Conservation (phyloP, 1,140 invertebrate genomes). For the Drosophila serrata region DNA sequence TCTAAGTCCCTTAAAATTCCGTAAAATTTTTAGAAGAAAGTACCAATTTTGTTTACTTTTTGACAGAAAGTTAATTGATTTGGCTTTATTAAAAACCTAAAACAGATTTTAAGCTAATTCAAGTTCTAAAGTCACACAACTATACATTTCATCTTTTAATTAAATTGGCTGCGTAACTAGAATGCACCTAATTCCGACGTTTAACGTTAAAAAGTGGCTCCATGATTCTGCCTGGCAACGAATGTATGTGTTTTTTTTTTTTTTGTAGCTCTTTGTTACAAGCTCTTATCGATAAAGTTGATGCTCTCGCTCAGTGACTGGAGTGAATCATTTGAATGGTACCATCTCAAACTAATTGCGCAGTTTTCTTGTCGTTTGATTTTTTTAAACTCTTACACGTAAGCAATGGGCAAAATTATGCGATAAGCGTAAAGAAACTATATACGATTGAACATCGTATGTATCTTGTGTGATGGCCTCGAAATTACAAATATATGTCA, state of each 20-base stretch:
- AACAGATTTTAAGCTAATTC: not conserved
- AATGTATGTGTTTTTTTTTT: not conserved
- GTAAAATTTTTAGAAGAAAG: too few relatives aligned
- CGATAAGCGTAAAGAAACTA: not conserved
- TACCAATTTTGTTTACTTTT: too few relatives aligned
- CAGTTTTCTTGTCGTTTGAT: not conserved
- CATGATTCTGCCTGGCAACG: not conserved
- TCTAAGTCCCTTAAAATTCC: not conserved
- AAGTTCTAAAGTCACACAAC: not conserved
- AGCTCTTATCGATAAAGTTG: conserved; percentile 15
- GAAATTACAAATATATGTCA: not conserved
- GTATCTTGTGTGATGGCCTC: conserved; percentile 6
- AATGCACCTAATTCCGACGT: not conserved
- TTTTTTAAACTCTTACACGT: not conserved
- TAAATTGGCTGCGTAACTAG: not conserved
- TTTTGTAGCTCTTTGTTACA: conserved; percentile 16
- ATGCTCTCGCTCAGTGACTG: not conserved
- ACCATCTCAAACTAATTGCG: conserved; percentile 4
- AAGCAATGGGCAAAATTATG: conserved; percentile 2
- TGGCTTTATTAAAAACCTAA: not conserved
- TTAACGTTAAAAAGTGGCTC: not conserved
- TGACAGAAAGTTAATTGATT: not conserved
- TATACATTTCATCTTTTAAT: not conserved
- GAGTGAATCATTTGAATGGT: conserved; percentile 19
- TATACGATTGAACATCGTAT: not conserved